These are phyloP conservation scores for Thymelicus acteon DNA, from an alignment of 2,888 invertebrate species.

Conservation along the genomic window DNA sequence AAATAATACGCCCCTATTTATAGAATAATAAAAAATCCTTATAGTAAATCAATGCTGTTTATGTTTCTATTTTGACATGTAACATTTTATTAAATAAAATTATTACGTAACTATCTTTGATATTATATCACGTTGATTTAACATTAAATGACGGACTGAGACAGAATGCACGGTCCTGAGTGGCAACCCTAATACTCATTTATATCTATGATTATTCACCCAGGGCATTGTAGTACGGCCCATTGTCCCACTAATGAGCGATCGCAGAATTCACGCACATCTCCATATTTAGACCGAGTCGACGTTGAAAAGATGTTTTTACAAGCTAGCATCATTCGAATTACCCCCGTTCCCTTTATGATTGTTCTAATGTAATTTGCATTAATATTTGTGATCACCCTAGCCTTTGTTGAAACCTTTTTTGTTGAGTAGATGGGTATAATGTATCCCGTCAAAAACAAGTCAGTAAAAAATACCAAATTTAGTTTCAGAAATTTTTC, in stretches of 20 bases:
- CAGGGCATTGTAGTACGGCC: constrained; percentile 58
- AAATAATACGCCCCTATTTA: too few species aligned
- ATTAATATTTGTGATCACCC: constrained; percentile 6
- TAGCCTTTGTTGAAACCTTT: constrained; percentile 20
- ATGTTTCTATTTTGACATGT: too few species aligned
- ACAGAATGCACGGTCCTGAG: neutral
- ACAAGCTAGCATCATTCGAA: constrained; percentile 38
- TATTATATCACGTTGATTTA: neutral
- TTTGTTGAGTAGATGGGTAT: neutral
- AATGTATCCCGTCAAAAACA: neutral
- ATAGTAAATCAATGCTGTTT: too few species aligned
- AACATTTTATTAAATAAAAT: neutral
- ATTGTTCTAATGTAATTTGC: constrained; percentile 25
- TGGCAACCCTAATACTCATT: constrained; percentile 37
- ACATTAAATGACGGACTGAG: too few species aligned
- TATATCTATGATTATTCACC: constrained; percentile 47
- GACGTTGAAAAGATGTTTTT: constrained; percentile 51
- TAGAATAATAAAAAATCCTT: too few species aligned
- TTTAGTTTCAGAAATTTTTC: neutral
- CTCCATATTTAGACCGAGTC: constrained; percentile 43
- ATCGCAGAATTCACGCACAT: constrained; percentile 65
- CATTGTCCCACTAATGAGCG: constrained; percentile 78
- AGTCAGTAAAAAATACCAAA: neutral
- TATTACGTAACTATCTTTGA: neutral
- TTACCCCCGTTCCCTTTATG: constrained; percentile 32